These are phyloP conservation scores for Channa argus DNA, from an alignment of 2,113 vertebrate species.

Conservation along the genomic window DNA sequence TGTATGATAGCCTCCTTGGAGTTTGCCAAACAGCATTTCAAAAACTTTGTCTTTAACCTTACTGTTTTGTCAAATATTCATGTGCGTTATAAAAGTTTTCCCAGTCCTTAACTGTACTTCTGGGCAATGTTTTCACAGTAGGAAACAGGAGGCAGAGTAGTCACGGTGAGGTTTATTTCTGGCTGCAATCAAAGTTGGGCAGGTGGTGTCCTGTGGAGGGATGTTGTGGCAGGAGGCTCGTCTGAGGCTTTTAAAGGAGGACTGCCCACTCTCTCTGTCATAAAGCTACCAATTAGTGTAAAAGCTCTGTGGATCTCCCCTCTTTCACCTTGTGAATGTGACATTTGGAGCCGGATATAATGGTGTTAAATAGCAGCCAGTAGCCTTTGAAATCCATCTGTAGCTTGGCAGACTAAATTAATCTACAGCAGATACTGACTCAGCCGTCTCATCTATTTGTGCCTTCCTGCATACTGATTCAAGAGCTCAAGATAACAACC, in stretches of 20 bases:
- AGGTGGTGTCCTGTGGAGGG: conserved; percentile 55
- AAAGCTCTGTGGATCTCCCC: conserved; percentile 58
- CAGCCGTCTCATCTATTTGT: conserved; percentile 9
- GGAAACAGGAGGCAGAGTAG: conserved; percentile 24
- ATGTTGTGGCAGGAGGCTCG: conserved; percentile 42
- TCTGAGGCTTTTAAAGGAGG: conserved; percentile 40
- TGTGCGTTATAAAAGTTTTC: background rate
- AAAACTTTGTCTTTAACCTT: background rate
- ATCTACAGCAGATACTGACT: conserved; percentile 32
- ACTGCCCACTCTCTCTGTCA: conserved; percentile 20
- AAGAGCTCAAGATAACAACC: conserved; percentile 3
- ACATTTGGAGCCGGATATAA: conserved; percentile 45
- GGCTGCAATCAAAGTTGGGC: conserved; percentile 61
- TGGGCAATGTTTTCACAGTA: conserved; percentile 30
- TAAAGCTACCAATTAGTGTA: conserved; percentile 67
- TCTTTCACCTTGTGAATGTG: conserved; percentile 67
- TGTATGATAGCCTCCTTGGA: no score
- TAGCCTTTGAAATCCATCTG: conserved; percentile 44
- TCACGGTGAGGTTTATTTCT: conserved; percentile 64
- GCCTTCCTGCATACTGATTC: conserved; percentile 1
- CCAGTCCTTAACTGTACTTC: background rate
- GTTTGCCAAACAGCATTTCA: no score
- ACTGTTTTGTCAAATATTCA: background rate
- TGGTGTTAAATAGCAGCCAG: conserved; percentile 64
- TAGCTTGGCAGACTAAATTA: conserved; percentile 17